These are phyloP conservation scores for Hydractinia echinata DNA, from an alignment of 30 jellyfish, hydroid and myxozoan genomes.

Conservation along the genomic window DNA sequence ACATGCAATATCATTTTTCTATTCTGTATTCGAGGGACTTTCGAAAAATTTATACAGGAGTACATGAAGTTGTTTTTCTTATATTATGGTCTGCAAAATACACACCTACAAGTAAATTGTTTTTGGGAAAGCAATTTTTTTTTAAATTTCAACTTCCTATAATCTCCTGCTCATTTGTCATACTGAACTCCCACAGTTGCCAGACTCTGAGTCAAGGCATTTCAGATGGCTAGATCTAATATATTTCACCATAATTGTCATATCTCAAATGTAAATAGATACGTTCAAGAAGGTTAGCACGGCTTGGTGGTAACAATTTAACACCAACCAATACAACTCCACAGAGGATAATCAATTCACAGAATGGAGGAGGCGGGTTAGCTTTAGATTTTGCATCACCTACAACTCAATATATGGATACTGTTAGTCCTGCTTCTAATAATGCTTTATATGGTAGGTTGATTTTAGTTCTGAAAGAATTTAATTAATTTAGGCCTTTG, in stretches of 20 bases:
- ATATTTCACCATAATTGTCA: too few relatives aligned
- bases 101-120: not conserved
- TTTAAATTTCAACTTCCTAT: not conserved
- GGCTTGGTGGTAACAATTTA: slow-evolving; percentile 39
- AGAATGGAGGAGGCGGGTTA: not conserved
- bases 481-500: not conserved
- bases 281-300: slow-evolving; percentile 61
- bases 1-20: too few relatives aligned
- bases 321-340: slow-evolving; percentile 32
- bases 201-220: too few relatives aligned
- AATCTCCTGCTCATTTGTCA: not conserved
- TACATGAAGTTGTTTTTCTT: too few relatives aligned
- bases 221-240: too few relatives aligned
- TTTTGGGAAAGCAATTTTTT: not conserved
- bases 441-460: slow-evolving; percentile 48
- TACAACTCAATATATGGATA: slow-evolving; percentile 7
- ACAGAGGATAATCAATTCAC: not conserved
- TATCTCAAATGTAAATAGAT: slow-evolving; percentile 18
- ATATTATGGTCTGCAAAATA: too few relatives aligned
- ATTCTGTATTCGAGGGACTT: too few relatives aligned
- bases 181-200: too few relatives aligned
- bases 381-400: slow-evolving; percentile 16
- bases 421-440: slow-evolving; percentile 70
- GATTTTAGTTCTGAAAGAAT: not conserved
- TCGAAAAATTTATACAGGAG: too few relatives aligned